A percentile compares a stretch with the other conserved stretches of the same genome.
Evolutionary conservation across 1,140 invertebrate genomes (phyloP).

Genomic region (Drosophila sechellia): DNA sequence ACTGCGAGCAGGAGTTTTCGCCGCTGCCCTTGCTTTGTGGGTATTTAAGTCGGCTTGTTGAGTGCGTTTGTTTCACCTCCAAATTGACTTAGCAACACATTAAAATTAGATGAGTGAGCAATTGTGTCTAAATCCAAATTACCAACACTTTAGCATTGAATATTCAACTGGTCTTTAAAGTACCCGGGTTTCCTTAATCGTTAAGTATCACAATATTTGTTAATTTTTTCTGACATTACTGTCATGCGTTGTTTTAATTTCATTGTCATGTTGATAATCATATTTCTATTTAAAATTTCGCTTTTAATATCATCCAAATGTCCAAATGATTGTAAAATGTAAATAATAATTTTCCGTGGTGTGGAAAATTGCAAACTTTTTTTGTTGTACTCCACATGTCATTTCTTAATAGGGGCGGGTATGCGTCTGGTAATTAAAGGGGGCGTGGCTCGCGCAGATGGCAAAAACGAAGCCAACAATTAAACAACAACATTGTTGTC

Average conservation of each 20-base stretch:
- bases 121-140: not conserved
- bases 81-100: slow-evolving; percentile 29
- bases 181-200: not conserved
- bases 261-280: not conserved
- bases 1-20: slow-evolving; percentile 5
- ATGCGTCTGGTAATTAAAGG: not conserved
- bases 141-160: not conserved
- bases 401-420: slow-evolving; percentile 46
- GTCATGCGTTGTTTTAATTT: too few relatives aligned
- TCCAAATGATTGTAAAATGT: not conserved
- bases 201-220: not conserved
- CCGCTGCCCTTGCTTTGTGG: slow-evolving; percentile 5
- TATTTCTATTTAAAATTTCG: not conserved
- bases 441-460: slow-evolving; percentile 37
- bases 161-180: slow-evolving; percentile 5
- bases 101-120: not conserved
- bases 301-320: not conserved
- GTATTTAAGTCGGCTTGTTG: slow-evolving; percentile 46
- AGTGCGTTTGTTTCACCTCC: slow-evolving; percentile 16
- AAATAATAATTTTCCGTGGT: not conserved
- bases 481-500: slow-evolving; percentile 41
- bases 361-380: not conserved
- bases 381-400: slow-evolving; percentile 11
- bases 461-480: slow-evolving; percentile 42
- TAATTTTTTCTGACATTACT: too few relatives aligned